Conservation (phyloP, 2,113 vertebrate species). For the Manacus vitellinus region DNA sequence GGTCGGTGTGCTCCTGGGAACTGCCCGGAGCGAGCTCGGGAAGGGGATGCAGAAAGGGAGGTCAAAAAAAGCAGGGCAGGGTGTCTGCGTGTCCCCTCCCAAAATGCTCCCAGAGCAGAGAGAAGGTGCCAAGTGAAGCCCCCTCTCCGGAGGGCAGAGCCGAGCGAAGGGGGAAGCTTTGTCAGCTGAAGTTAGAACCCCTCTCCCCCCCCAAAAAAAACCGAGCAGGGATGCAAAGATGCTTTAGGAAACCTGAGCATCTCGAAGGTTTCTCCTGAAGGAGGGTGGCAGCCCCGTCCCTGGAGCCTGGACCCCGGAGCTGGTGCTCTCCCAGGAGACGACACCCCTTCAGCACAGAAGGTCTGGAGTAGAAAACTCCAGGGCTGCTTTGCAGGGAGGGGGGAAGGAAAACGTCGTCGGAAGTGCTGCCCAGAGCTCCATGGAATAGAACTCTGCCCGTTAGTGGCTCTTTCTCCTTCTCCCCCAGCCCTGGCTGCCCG, state of each 20-base stretch:
- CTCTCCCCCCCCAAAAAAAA: no score
- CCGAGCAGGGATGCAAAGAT: not conserved
- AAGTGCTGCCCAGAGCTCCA: not conserved
- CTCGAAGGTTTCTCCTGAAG: not conserved
- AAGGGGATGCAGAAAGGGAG: not conserved
- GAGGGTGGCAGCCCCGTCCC: not conserved
- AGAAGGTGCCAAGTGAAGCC: not conserved
- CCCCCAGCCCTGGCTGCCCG: not conserved
- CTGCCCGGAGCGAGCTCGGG: not conserved
- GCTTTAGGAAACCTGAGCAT: not conserved
- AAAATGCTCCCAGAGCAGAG: not conserved
- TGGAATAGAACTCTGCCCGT: fast-evolving
- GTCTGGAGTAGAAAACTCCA: not conserved
- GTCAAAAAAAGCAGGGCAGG: not conserved
- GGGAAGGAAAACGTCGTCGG: not conserved
- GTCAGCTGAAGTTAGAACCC: not conserved
- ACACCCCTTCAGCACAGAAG: not conserved
- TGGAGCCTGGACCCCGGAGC: fast-evolving
- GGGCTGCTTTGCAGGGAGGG: fast-evolving
- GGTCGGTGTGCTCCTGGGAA: not conserved
- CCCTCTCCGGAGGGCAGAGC: not conserved
- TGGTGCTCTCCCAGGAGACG: not conserved
- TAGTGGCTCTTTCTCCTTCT: not conserved
- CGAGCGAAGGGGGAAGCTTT: not conserved
- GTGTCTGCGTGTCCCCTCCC: not conserved